A percentile compares a stretch with the other conserved stretches of the same genome.
Conservation (phyloP, 2,113 vertebrate genomes). For the Scopus umbretta region DNA sequence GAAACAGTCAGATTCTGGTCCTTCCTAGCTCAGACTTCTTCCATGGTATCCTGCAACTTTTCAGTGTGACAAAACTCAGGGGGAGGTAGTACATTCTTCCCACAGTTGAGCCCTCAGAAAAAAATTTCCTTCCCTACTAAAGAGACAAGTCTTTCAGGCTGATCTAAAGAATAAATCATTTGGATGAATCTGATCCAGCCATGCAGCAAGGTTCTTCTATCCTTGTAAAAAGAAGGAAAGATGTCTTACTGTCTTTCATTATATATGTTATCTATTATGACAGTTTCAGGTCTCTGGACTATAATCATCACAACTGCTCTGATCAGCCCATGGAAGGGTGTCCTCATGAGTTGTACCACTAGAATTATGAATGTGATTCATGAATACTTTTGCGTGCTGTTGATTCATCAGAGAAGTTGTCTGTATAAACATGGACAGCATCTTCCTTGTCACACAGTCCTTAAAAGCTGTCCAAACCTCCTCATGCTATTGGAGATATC, state of each 20-base stretch:
- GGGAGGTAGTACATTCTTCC: neutral
- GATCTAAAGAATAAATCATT: slow-evolving; percentile 1
- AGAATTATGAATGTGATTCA: neutral
- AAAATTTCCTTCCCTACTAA: neutral
- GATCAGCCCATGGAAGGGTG: neutral
- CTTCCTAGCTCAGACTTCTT: neutral
- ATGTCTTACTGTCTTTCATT: too few relatives aligned
- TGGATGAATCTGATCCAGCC: neutral
- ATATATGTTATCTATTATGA: neutral
- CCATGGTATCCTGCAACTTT: neutral
- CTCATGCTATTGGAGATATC: neutral
- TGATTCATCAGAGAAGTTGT: neutral
- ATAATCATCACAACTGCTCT: neutral
- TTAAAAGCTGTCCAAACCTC: neutral
- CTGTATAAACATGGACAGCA: neutral
- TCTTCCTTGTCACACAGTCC: neutral
- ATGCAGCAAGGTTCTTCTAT: neutral
- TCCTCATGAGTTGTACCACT: neutral
- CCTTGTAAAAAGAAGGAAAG: neutral
- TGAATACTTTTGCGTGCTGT: neutral
- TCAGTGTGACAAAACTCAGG: neutral
- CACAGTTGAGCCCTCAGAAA: neutral
- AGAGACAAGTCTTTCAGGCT: neutral
- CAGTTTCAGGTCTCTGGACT: slow-evolving; percentile 12
- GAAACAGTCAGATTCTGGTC: neutral